Conservation (phyloP, 2,888 invertebrate species). For the Liopterus haemorrhoidalis region DNA sequence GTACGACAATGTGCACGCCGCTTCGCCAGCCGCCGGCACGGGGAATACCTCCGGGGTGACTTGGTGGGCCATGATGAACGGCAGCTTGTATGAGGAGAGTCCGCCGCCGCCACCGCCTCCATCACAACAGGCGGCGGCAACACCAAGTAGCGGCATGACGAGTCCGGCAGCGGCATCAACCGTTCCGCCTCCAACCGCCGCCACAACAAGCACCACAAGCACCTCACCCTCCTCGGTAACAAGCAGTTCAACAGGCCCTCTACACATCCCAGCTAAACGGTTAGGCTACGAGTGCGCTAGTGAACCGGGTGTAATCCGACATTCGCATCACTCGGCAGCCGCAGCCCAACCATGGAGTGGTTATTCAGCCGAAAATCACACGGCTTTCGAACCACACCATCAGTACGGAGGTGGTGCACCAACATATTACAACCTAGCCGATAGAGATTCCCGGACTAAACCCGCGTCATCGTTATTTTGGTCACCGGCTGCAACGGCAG, state of each 20-base stretch:
- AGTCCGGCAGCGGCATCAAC: conserved; percentile 43
- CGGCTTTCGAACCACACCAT: conserved; percentile 57
- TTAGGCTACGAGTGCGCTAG: conserved; percentile 51
- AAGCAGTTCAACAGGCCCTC: conserved; percentile 67
- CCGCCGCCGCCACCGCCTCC: conserved; percentile 51
- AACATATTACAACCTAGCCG: conserved; percentile 70
- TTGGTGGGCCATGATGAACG: conserved; percentile 83
- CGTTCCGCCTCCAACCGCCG: conserved; percentile 52
- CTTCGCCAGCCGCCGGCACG: conserved; percentile 74
- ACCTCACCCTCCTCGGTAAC: conserved; percentile 57
- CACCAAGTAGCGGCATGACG: conserved; percentile 45
- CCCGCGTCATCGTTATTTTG: conserved; percentile 54
- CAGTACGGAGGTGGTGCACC: conserved; percentile 65
- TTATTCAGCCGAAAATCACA: conserved; percentile 56
- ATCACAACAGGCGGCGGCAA: conserved; percentile 45
- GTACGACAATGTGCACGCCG: conserved; percentile 73
- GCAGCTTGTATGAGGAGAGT: conserved; percentile 70
- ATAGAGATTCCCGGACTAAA: conserved; percentile 52
- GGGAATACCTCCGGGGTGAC: conserved; percentile 78
- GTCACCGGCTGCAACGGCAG: conserved; percentile 56
- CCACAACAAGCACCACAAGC: conserved; percentile 62
- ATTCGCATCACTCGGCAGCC: conserved; percentile 61
- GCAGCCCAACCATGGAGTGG: conserved; percentile 64
- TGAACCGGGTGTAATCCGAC: conserved; percentile 68
- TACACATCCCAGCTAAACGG: conserved; percentile 87